Base-by-base conservation (phyloP, 2,888 invertebrate genomes). In the Eugnorisma glareosa region DNA sequence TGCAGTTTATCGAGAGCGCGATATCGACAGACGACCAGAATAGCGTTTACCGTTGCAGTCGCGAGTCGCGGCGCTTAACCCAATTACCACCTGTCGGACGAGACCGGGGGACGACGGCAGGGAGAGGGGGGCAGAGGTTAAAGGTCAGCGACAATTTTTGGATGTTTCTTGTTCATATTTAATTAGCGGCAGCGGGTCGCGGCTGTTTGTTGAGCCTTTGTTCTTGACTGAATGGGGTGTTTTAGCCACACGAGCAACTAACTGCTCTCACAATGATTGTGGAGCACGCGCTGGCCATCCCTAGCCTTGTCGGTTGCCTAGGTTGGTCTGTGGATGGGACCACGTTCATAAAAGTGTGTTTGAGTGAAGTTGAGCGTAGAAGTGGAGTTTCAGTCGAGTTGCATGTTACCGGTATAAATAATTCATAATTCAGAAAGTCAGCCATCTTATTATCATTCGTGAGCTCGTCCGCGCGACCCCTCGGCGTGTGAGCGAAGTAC, bases 131-230 rank as follows among this genome's bases (percentile, higher is more conserved):
- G 6, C 8, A 7, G 66, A 68, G 72, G 82, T 75, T 68, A 82
- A 66, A 79, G 79, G 68, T 75, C 72, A 69, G 75, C 37, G 79
- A 77, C 88, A 79, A 79, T 82, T 86, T 86, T 87, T 86, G 86
- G 68, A 83, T 78, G 78, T 87, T 87, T 76, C 86, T 79, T 85
- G 80, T 86, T 82, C 76, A 86, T 86, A 82, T 87, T 82, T 82
- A 87, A 86, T 87, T 77, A 85, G 75, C 51, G 73, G 80, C 73
- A 76, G 74, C 59, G 74, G 73, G 75, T 67, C 70, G 59, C 71
- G 73, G 67, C 74, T 73, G 66, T 85, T 87, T 74, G 78, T 76
- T 66, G 40, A 72, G 70, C 77, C 82, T 87, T 80, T 82, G 79
- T 79, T 77, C 73, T 74, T 76, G 66, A 63, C 43, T 82, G 75